Base-by-base conservation (phyloP, 2,888 invertebrate genomes). In the Mythimna pallens region DNA sequence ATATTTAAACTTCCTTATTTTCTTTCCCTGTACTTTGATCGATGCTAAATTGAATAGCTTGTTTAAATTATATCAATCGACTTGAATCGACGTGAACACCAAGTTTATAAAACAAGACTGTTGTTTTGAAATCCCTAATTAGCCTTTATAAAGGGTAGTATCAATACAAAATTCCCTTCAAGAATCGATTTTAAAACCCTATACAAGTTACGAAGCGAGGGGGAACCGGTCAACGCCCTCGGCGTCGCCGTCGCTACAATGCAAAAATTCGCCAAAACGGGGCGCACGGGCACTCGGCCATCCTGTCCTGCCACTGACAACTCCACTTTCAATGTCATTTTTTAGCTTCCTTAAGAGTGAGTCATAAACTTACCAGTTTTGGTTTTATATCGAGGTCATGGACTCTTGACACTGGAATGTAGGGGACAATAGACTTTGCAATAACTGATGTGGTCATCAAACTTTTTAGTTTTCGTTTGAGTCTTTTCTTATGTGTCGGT, bases 171-270 rank as follows among this genome's bases (percentile, higher is more conserved):
- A 70, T 65, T 52, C 34, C 43, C 50, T 50, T 54, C 52, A 66
- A 34, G n/a, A 93, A 95, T 95, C 89, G 95, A 95, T 95, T 95
- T 94, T 92, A 90, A 93, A 95, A 92, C 94, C 95, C 91, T 94
- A 92, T 90, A 91, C 93, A 92, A 86, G 84, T 88, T 76, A 76
- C 59, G 70, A 74, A 75, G 74, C 82, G 89, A 91, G 93, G 94
- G 94, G 94, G 92, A 91, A 87, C 82, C 83, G 93, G 94, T 95
- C 93, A 95, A 95, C 78, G 95, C 87, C 92, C 95, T 90, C 89
- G 69, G 58, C 90, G 89, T 34, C 91, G 86, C 57, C 90, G 89
- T 34, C 91, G 86, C 83, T 85, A 90, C 89, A 89, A 89, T 90
- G 89, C 87, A 84, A 90, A 92, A 90, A 89, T 84, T 81, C 80